Evolutionary conservation across 2,797 vertebrate genomes (phyloP).

Genomic region (Tapirus indicus): DNA sequence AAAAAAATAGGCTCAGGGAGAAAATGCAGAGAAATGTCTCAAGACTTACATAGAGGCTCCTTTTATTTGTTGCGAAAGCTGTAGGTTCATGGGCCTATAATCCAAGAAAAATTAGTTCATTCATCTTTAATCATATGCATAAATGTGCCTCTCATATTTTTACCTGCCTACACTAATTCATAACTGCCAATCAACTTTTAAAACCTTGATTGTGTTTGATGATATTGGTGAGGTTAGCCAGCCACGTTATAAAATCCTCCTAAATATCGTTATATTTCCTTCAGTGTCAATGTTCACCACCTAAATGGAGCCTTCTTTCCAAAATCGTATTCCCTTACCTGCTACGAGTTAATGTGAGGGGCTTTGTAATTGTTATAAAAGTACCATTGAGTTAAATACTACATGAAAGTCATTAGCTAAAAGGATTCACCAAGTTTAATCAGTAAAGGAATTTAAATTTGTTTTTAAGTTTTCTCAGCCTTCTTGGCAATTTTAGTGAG

Average conservation of each 20-base stretch:
- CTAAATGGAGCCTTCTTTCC: slow-evolving; percentile 37
- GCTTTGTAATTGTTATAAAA: slow-evolving; percentile 32
- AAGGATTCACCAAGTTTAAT: slow-evolving; percentile 19
- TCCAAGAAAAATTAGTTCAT: slow-evolving; percentile 82
- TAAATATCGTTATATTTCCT: slow-evolving; percentile 42
- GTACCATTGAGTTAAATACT: not conserved
- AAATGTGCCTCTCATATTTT: slow-evolving; percentile 70
- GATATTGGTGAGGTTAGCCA: slow-evolving; percentile 34
- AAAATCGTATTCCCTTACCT: not conserved
- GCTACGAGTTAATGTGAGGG: not conserved
- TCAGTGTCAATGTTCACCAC: not conserved
- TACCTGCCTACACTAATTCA: slow-evolving; percentile 69
- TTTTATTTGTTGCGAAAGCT: slow-evolving; percentile 76
- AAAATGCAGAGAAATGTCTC: slow-evolving; percentile 76
- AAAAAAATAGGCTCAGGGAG: slow-evolving; percentile 57
- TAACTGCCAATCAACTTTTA: slow-evolving; percentile 76
- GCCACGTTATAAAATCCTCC: slow-evolving; percentile 13
- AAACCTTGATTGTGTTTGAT: slow-evolving; percentile 74
- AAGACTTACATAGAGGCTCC: slow-evolving; percentile 74
- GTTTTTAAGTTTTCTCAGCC: slow-evolving; percentile 23
- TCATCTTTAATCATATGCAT: slow-evolving; percentile 71
- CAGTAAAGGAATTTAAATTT: not conserved
- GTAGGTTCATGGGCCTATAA: slow-evolving; percentile 63
- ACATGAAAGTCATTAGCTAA: not conserved
- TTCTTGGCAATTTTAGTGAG: not conserved